Conservation (phyloP, 2,888 invertebrate genomes). For the Thymelicus lineola region DNA sequence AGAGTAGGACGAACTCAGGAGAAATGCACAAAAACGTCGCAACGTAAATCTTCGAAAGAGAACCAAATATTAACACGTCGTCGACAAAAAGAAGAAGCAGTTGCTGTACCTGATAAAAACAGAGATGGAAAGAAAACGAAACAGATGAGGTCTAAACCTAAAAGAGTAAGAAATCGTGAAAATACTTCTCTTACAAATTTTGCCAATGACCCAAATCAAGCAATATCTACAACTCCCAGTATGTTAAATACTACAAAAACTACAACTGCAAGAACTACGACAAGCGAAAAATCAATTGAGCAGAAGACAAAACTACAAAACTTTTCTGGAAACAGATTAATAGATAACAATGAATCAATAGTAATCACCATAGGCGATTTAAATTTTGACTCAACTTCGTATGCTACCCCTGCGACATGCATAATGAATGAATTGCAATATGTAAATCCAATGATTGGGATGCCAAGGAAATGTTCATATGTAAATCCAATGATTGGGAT, state of each 20-base stretch:
- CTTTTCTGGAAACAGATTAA: too few species aligned
- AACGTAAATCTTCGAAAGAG: neutral
- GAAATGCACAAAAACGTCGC: neutral
- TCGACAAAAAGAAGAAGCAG: neutral
- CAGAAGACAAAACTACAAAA: too few species aligned
- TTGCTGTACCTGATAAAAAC: neutral
- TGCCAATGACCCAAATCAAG: neutral
- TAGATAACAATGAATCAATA: too few species aligned
- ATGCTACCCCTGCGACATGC: neutral
- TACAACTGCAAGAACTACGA: neutral
- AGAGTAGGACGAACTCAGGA: neutral
- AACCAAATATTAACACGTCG: neutral
- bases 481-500: slow-evolving; percentile 44
- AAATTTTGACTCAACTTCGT: neutral
- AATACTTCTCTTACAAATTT: neutral
- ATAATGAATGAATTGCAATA: too few species aligned
- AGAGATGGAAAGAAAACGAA: neutral
- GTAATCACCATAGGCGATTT: too few species aligned
- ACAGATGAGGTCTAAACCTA: neutral
- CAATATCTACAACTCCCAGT: neutral
- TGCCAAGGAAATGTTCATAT: slow-evolving; percentile 51
- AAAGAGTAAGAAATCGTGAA: neutral
- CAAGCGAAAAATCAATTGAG: too few species aligned
- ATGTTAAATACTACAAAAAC: neutral
- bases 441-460: slow-evolving; percentile 30